Evolutionary conservation across 2,113 vertebrate species (phyloP).

Genomic region (Sphaerodactylus townsendi): DNA sequence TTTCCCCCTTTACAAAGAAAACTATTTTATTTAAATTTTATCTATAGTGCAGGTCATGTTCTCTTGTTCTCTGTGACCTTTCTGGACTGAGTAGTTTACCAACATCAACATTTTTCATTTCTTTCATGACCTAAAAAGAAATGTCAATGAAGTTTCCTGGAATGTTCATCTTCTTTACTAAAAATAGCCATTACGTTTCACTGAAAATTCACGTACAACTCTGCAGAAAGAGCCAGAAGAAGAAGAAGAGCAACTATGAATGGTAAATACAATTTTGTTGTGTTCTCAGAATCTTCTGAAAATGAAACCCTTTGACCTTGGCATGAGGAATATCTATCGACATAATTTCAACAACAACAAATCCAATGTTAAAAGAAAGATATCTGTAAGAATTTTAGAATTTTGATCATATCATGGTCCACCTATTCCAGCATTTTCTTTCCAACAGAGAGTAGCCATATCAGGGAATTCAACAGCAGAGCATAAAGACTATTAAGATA

Average conservation of each 20-base stretch:
- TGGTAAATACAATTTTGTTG: neutral
- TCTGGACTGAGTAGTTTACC: neutral
- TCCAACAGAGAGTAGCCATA: neutral
- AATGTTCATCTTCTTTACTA: neutral
- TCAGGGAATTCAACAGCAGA: neutral
- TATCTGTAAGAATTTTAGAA: neutral
- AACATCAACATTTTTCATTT: neutral
- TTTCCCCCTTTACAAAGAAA: neutral
- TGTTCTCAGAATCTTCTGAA: neutral
- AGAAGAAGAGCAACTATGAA: neutral
- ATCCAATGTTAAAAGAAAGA: neutral
- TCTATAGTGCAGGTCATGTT: neutral
- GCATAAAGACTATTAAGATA: neutral
- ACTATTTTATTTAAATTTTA: neutral
- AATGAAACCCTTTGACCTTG: neutral
- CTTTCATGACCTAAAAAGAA: conserved; percentile 26
- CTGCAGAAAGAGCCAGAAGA: neutral
- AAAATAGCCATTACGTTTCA: neutral
- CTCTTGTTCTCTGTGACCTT: conserved; percentile 3
- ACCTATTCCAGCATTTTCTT: neutral
- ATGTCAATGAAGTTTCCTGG: neutral
- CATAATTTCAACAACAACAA: neutral
- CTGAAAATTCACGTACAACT: neutral
- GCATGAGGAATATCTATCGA: neutral
- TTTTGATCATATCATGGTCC: neutral